Evolutionary conservation across 1,140 invertebrate genomes (phyloP).

Genomic region (Drosophila truncata): DNA sequence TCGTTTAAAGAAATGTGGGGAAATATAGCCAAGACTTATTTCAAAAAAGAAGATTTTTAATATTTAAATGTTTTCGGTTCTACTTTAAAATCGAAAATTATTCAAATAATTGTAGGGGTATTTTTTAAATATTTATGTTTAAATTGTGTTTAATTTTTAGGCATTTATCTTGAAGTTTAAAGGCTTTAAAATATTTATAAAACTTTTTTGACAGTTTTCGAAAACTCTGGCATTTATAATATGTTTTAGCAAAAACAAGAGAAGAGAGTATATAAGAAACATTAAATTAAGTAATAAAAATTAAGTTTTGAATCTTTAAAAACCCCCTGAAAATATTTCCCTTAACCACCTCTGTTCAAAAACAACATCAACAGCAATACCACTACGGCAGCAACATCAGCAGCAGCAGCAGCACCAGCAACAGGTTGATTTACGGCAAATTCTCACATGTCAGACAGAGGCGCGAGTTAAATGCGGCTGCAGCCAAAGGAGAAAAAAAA

Average conservation of each 20-base stretch:
- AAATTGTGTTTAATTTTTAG: neutral
- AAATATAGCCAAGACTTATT: no score
- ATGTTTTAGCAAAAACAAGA: no score
- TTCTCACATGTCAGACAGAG: conserved; percentile 71
- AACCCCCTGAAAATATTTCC: neutral
- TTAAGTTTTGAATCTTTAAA: neutral
- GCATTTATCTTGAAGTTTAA: neutral
- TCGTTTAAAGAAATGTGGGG: accelerated
- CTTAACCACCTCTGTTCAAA: neutral
- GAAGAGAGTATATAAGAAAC: neutral
- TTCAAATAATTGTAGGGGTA: accelerated
- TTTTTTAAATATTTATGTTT: neutral
- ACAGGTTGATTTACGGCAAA: conserved; percentile 83
- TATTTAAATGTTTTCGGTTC: no score
- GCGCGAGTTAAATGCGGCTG: conserved; percentile 68
- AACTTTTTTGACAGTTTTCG: no score
- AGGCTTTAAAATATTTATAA: neutral
- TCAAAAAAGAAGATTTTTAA: no score
- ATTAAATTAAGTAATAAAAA: neutral
- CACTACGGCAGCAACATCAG: conserved; percentile 42
- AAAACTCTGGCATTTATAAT: no score
- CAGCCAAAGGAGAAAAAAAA: conserved; percentile 45
- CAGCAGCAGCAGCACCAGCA: conserved; percentile 51
- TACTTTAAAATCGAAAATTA: no score
- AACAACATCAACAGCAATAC: conserved; percentile 38